Evolutionary conservation across 1,140 invertebrate genomes (phyloP), one percentile per base, ranked within the genome.

Genomic region (Orius insidiosus): DNA sequence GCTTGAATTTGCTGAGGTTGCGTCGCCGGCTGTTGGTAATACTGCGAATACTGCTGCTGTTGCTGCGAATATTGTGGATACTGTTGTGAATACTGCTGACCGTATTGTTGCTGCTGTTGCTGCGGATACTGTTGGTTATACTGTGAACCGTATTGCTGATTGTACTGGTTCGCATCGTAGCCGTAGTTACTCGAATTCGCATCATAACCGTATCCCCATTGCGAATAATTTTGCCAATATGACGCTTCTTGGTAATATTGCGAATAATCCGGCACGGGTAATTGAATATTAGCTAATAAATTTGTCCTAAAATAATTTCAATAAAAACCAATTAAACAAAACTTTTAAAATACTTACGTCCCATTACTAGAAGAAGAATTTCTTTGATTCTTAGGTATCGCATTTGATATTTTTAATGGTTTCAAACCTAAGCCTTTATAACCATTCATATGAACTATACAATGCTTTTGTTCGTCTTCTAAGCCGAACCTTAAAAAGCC

Each of bases 401-500:
- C 87, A 56, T 85, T 80, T 59, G 85, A 88, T 47, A 93, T 89
- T 66, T 89, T 87, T 4, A 94, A 68, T 7, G 85, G 76, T 60
- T 88, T 90, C 1, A 73, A 74, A 2, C 88, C 83, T 1, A 86
- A 64, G 0, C 82, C 81, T 56, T 77, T 77, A 60, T 80, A 86
- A 2, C 82, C 82, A 62, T 85, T 88, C 85, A 88, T 94, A 56
- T 74, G 76, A 49, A 81, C 76, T 34, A 95, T 66, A 53, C 89
- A 89, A 59, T 85, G 80, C 58, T 92, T 85, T 58, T 95, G 89
- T 58, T 97, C 92, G 49, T 87, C 82, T 66, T 96, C 90, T 58
- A 83, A 86, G 6, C 85, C 80, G 62, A 97, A 96, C 54, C 87
- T 70, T 1, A 97, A 85, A 69, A 96, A 96, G n/a, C 90, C 93